phyloP scores from a whole-genome alignment of 2,888 invertebrate genomes.

The Caenorhabditis angaria region DNA sequence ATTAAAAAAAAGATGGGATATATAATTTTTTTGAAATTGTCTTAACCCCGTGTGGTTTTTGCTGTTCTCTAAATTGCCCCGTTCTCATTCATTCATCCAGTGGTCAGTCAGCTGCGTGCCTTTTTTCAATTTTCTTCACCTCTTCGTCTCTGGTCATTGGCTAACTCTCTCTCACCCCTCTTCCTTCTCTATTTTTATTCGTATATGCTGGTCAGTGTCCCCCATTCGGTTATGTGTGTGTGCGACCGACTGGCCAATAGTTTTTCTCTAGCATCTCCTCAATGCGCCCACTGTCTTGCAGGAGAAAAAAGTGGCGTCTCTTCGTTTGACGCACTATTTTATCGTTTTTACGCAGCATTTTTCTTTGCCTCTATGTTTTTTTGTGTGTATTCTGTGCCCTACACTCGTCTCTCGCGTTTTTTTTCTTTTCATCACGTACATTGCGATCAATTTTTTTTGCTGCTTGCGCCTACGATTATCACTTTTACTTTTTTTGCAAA shows the following conservation, averaged over 20 bases:
- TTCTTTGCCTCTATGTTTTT: background rate
- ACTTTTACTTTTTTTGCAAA: slow-evolving; percentile 2
- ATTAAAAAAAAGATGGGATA: no score
- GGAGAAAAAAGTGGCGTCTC: background rate
- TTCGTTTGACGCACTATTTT: background rate
- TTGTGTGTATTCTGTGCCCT: slow-evolving; percentile 9
- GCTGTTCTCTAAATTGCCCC: background rate
- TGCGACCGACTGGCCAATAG: background rate
- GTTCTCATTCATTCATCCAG: background rate
- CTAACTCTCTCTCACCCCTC: no score
- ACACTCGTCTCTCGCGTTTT: background rate
- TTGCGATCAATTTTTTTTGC: slow-evolving; percentile 12
- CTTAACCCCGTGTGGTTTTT: no score
- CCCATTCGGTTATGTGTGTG: background rate
- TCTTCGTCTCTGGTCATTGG: background rate
- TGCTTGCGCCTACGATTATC: slow-evolving; percentile 1
- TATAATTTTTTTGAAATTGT: no score
- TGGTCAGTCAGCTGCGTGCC: slow-evolving; percentile 1
- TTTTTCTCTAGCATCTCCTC: background rate
- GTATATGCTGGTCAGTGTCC: slow-evolving; percentile 2
- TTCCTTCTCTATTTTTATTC: background rate
- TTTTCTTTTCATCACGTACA: slow-evolving; percentile 13
- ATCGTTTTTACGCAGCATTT: background rate
- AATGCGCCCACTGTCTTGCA: background rate
- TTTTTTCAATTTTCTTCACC: background rate